A percentile compares a stretch with the other conserved stretches of the same genome.
Evolutionary conservation across 2,113 vertebrate species (phyloP).

Genomic region (Dryoscopus gambensis): DNA sequence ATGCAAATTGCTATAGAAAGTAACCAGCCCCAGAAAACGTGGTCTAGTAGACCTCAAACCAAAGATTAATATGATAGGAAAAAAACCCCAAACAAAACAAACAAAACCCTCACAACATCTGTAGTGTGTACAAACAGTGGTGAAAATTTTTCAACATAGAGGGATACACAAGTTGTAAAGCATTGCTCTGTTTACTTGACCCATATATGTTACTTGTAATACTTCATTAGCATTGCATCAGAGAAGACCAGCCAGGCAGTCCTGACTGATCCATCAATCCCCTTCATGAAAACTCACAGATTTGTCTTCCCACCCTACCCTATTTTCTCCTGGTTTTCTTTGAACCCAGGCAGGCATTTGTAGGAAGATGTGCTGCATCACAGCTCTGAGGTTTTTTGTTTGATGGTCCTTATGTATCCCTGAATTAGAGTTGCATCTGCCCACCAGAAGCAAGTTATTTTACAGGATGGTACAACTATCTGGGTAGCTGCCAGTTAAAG

Average conservation of each 20-base stretch:
- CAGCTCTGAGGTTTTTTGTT: not conserved
- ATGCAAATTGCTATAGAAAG: not conserved
- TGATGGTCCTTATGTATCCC: not conserved
- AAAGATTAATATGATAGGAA: not conserved
- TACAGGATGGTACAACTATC: not conserved
- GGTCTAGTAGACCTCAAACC: not conserved
- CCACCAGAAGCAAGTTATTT: not conserved
- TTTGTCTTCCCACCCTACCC: not conserved
- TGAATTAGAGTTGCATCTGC: not conserved
- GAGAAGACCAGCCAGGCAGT: not conserved
- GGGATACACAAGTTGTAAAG: not conserved
- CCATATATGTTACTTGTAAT: not conserved
- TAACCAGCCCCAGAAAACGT: not conserved
- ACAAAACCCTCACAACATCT: not conserved
- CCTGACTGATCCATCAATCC: not conserved
- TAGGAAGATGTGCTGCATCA: not conserved
- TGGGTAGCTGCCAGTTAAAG: not conserved
- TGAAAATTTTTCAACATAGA: not conserved
- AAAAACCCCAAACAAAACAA: fast-evolving
- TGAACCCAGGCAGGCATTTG: not conserved
- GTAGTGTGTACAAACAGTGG: not conserved
- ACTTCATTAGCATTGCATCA: not conserved
- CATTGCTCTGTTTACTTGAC: not conserved
- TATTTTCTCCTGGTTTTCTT: not conserved
- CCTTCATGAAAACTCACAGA: not conserved